Evolutionary conservation across 2,888 invertebrate species (phyloP), one percentile per base, ranked within the genome.

Genomic region (Sturmia bella): DNA sequence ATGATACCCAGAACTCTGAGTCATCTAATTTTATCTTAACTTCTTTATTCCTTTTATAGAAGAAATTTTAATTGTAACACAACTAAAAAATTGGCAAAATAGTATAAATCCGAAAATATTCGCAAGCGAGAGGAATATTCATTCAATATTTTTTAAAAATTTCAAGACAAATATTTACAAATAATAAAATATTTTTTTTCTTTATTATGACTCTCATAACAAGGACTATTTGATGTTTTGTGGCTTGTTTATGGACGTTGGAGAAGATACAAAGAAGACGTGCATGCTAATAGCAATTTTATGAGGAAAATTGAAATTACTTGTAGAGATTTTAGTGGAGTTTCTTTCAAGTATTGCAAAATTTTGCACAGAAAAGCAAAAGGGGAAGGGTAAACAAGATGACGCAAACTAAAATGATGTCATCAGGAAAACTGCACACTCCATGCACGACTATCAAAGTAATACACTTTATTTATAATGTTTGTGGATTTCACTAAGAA

Each of bases 331-430:
- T 68, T 56, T 73, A 59, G 52, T 73, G 68, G 9, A 61, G 27
- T 54, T 66, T 61, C 52, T 12, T 57, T 61, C 6, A 61, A 76
- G 39, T 32, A 70, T 48, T 41, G 57, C 43, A 52, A 54, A 77
- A 39, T 70, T 63, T 24, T 69, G 75, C 19, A 69, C 75, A 64
- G 64, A 59, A 80, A 80, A 69, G 64, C 68, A 63, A 79, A 72
- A 72, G 32, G 32, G 7, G 32, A 32, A 1, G 32, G 7, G n/a
- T n/a, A 6, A 7, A 32, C 3, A 32, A 32, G 32, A 32, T 9
- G 7, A 3, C 32, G 32, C 9, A 32, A 32, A 9, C 32, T 52
- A 32, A 52, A 41, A 73, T 80, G 73, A 80, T 74, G 73, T 74
- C 79, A 80, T 74, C 75, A 11, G 45, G 3, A 3, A 54, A 52